Base-by-base conservation (phyloP, 2,888 invertebrate genomes). In the Microdon myrmicae region DNA sequence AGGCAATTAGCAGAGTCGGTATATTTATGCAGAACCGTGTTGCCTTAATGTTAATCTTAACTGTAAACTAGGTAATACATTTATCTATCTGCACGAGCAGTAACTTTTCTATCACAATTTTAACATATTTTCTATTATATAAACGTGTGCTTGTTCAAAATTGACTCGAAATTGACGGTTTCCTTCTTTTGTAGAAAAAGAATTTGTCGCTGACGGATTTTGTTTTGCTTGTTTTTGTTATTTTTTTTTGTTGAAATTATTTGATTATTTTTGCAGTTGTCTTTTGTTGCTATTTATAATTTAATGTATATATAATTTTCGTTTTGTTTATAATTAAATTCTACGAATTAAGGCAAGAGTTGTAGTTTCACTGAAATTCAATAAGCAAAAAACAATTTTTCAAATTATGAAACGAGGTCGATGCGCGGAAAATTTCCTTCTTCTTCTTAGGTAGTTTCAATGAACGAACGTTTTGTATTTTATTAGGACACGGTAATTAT, bases 1-100 rank as follows among this genome's bases (percentile, higher is more conserved):
- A 66, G 54, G 54, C 59, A 59, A 43, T 59, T 48, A 48, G 53
- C 59, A 13, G 53, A 31, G 3, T 48, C 54, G 44, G 53, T 66
- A 14, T 53, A 54, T 37, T 58, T 64, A 9, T 41, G 37, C 31
- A 51, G 43, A 58, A 64, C 64, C 64, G 64, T 64, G 51, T 45
- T 64, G 47, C 34, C 37, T 45, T 47, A 23, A 3, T 51, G 56
- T 53, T 31, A 22, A 14, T 64, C 31, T 51, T 43, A 45, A 51
- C 35, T 54, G 3, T 54, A 25, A 19, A 19, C 35, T 47, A 34
- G 8, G 31, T 31, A 37, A 47, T 13, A 31, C 17, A n/a, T 47
- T 35, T 31, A 20, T 28, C 28, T 20, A 10, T 34, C 20, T 19
- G n/a, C 25, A n/a, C n/a, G n/a, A n/a, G n/a, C n/a, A n/a, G n/a